Base-by-base conservation (phyloP, 1,140 invertebrate genomes). In the Megathymus violae region DNA sequence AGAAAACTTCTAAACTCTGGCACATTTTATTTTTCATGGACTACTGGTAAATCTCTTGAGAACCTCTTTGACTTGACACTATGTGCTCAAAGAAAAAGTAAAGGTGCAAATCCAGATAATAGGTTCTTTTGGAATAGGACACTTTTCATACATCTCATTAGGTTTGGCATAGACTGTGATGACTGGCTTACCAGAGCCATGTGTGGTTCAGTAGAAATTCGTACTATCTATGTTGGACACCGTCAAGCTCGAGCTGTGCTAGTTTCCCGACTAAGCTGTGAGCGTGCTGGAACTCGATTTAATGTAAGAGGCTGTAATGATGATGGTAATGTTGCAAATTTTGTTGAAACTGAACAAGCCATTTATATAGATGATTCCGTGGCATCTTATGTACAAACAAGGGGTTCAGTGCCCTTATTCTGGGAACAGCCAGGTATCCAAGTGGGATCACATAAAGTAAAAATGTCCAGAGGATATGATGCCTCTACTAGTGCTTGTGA, bases 401-500 rank as follows among this genome's bases (percentile, higher is more conserved):
- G 99, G 71, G 99, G 99, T 0, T 99, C 98, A 0, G 98, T 99
- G 4, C 98, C 98, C 2, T 89, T 99, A 6, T 99, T 99, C 91
- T 99, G 98, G 98, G 99, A 99, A 88, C 99, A 99, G 82, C 98
- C 98, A 0, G 99, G 99, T n/a, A 95, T 99, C 10, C 98, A 99
- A 91, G 98, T 99, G 22, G 99, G 99, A 0, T 98, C 98, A 4
- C 99, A 99, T 86, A 99, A 99, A 93, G 97, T 99, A 0, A 97
- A 98, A 91, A 95, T 99, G 90, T 99, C 98, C 0, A 93, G 98
- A 46, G 97, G 98, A 0, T 97, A 97, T 83, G 98, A 99, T 91
- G 94, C 97, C 3, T 98, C 98, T 5, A 94, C 95, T 3, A 95
- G 97, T 52, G 97, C 98, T 5, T 98, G 98, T 88, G 95, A 99